phyloP scores from a whole-genome alignment of 2,797 vertebrate species.

The Silurus aristotelis region DNA sequence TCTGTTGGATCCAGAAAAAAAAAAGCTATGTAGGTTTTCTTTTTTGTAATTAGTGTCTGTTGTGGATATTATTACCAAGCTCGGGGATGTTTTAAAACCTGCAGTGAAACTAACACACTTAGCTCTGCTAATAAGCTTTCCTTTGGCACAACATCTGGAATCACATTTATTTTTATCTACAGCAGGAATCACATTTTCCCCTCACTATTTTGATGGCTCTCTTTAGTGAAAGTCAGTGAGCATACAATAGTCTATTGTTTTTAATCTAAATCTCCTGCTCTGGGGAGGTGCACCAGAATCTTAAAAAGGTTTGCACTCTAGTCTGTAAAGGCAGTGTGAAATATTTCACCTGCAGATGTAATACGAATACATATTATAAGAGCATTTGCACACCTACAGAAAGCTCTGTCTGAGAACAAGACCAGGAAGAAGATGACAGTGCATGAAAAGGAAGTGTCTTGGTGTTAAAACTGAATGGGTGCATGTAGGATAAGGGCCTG shows the following conservation, averaged over 20 bases:
- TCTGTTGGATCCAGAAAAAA: constrained; percentile 22
- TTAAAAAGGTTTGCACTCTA: not conserved
- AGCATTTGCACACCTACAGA: not conserved
- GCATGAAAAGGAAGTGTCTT: not conserved
- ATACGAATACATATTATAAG: not conserved
- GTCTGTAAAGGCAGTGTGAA: not conserved
- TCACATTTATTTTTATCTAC: constrained; percentile 51
- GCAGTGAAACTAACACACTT: constrained; percentile 66
- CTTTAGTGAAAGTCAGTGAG: constrained; percentile 21
- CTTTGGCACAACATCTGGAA: constrained; percentile 77
- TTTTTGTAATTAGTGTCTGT: constrained; percentile 59
- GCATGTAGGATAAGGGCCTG: not conserved
- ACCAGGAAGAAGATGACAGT: not conserved
- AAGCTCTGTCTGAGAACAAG: not conserved
- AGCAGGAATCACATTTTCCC: constrained; percentile 23
- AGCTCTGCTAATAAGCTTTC: constrained; percentile 67
- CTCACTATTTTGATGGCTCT: constrained; percentile 38
- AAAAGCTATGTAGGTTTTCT: constrained; percentile 24
- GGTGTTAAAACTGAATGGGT: not conserved
- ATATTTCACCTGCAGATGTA: not conserved
- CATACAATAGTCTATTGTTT: not conserved
- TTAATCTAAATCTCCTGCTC: not conserved
- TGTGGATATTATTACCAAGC: constrained; percentile 51
- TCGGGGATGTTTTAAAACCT: constrained; percentile 60
- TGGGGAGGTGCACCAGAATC: not conserved